Evolutionary conservation across 2,797 vertebrate genomes (phyloP).

Genomic region (Fundulus diaphanus): DNA sequence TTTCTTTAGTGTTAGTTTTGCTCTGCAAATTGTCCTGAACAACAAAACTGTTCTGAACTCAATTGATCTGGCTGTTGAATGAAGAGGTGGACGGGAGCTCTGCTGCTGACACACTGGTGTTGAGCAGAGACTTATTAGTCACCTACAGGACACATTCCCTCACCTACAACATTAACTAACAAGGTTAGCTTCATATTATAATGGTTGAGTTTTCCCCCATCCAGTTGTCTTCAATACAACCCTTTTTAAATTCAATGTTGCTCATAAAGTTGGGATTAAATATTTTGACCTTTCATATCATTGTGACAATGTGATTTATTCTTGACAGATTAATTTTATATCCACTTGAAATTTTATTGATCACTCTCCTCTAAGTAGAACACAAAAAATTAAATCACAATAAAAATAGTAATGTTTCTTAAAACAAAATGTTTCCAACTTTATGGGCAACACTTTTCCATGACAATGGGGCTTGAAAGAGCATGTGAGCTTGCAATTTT

Average conservation of each 20-base stretch:
- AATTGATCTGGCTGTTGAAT: no score
- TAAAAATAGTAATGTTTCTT: neutral
- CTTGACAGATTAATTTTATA: conserved; percentile 2
- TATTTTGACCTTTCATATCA: neutral
- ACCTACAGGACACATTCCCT: no score
- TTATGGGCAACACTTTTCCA: neutral
- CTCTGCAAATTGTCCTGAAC: no score
- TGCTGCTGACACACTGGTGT: no score
- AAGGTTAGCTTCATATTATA: neutral
- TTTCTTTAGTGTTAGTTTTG: no score
- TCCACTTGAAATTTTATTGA: neutral
- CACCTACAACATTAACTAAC: no score
- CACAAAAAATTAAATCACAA: neutral
- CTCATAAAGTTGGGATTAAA: neutral
- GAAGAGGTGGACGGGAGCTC: no score
- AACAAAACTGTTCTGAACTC: no score
- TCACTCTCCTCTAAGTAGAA: neutral
- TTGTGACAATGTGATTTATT: neutral
- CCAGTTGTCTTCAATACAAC: neutral
- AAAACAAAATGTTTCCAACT: neutral
- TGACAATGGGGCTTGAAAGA: no score
- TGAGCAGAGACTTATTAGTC: no score
- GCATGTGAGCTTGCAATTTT: no score
- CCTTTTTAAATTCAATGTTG: conserved; percentile 5
- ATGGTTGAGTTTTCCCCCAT: no score